These are phyloP conservation scores for Eulithis testata DNA, from an alignment of 2,888 invertebrate genomes.

Conservation along the genomic window DNA sequence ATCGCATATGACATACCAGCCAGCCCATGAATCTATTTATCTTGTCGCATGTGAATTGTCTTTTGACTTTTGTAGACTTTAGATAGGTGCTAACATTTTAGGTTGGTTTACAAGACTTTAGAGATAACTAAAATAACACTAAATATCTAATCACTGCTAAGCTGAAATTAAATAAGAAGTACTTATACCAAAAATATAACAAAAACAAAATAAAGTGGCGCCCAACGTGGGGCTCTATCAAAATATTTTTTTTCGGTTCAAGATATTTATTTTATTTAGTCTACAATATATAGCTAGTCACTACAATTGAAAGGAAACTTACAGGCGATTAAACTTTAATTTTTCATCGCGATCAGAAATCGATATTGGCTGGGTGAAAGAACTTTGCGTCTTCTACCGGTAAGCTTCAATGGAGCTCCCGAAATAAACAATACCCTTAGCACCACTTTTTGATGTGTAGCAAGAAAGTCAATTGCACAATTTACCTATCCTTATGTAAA, in stretches of 20 bases:
- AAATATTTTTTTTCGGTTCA: no score
- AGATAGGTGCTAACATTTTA: no score
- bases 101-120: no score
- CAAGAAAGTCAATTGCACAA: neutral
- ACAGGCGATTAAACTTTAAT: slow-evolving; percentile 27
- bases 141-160: no score
- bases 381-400: slow-evolving; percentile 26
- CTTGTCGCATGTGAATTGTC: no score
- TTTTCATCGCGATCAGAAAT: slow-evolving; percentile 29
- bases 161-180: no score
- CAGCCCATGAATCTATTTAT: no score
- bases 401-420: slow-evolving; percentile 22
- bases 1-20: no score
- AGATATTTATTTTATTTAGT: no score
- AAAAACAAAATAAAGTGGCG: slow-evolving; percentile 7
- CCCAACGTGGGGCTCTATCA: slow-evolving; percentile 13
- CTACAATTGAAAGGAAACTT: slow-evolving; percentile 12
- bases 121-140: no score
- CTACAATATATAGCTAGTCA: slow-evolving; percentile 6
- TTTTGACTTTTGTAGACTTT: no score
- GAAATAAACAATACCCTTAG: slow-evolving; percentile 24
- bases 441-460: neutral
- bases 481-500: neutral
- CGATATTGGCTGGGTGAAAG: slow-evolving; percentile 35
- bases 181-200: no score